phyloP scores from a whole-genome alignment of 2,113 vertebrate species.

The Stomatorhinus ivindoensis region DNA sequence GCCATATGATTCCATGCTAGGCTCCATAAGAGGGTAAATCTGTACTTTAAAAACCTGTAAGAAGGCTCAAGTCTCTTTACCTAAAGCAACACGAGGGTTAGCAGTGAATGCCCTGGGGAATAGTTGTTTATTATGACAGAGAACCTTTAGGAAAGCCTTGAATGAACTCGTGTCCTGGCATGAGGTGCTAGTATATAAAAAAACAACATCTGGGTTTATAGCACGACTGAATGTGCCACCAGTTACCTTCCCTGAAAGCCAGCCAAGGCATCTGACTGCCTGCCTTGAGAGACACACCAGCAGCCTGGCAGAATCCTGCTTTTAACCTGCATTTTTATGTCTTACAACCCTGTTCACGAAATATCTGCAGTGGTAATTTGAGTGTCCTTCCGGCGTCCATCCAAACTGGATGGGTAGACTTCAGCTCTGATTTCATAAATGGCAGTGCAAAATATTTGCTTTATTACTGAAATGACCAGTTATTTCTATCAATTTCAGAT shows the following conservation, averaged over 20 bases:
- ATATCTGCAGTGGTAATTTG: neutral
- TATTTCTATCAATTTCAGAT: neutral
- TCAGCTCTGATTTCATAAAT: neutral
- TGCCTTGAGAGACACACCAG: neutral
- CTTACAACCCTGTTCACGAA: neutral
- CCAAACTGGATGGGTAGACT: neutral
- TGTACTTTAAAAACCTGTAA: neutral
- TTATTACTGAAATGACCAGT: neutral
- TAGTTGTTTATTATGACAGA: neutral
- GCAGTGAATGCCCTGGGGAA: neutral
- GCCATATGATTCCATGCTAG: neutral
- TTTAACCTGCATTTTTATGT: neutral
- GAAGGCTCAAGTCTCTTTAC: neutral
- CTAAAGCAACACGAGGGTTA: constrained; percentile 1
- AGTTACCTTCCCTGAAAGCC: neutral
- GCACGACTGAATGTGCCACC: neutral
- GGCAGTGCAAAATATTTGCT: neutral
- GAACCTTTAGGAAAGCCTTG: constrained; percentile 4
- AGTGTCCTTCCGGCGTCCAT: neutral
- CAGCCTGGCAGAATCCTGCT: neutral
- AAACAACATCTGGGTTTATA: constrained; percentile 9
- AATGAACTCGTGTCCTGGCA: constrained; percentile 12
- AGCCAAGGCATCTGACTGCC: neutral
- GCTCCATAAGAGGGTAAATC: neutral
- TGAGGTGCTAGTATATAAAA: constrained; percentile 1